Evolutionary conservation across 2,888 invertebrate species (phyloP).

Genomic region (Volucella inflata): DNA sequence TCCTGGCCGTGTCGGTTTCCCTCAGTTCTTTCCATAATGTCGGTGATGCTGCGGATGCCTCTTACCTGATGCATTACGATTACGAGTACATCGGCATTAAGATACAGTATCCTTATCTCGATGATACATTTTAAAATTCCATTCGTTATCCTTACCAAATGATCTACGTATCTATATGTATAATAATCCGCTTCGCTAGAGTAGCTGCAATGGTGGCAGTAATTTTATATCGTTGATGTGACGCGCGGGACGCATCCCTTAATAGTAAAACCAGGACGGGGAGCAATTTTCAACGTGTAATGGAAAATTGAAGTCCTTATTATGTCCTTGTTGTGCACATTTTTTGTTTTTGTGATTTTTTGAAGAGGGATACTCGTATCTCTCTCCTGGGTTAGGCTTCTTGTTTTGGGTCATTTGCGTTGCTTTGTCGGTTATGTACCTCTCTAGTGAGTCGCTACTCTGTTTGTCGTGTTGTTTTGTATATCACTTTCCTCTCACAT

Average conservation of each 20-base stretch:
- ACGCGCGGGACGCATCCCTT: conserved; percentile 66
- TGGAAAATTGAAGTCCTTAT: conserved; percentile 75
- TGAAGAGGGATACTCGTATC: conserved; percentile 63
- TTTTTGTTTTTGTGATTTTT: background rate
- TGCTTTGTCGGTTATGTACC: conserved; percentile 68
- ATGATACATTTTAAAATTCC: conserved; percentile 70
- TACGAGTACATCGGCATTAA: background rate
- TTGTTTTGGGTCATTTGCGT: conserved; percentile 76
- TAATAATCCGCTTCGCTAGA: no score
- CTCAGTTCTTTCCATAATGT: conserved; percentile 19
- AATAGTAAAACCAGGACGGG: conserved; percentile 48
- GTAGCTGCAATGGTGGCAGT: conserved; percentile 16
- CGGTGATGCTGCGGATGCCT: background rate
- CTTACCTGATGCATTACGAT: conserved; percentile 72
- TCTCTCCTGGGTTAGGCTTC: conserved; percentile 60
- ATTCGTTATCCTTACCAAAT: conserved; percentile 67
- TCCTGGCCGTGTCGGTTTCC: conserved; percentile 68
- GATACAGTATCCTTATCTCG: conserved; percentile 53
- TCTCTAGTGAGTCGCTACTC: background rate
- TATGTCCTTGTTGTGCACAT: conserved; percentile 57
- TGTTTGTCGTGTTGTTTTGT: conserved; percentile 25
- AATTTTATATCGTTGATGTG: conserved; percentile 75
- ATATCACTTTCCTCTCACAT: conserved; percentile 48
- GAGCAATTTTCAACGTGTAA: conserved; percentile 54
- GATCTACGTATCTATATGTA: conserved; percentile 53